These are phyloP conservation scores for Penaeus chinensis DNA, from an alignment of 1,140 invertebrate genomes.

Conservation along the genomic window DNA sequence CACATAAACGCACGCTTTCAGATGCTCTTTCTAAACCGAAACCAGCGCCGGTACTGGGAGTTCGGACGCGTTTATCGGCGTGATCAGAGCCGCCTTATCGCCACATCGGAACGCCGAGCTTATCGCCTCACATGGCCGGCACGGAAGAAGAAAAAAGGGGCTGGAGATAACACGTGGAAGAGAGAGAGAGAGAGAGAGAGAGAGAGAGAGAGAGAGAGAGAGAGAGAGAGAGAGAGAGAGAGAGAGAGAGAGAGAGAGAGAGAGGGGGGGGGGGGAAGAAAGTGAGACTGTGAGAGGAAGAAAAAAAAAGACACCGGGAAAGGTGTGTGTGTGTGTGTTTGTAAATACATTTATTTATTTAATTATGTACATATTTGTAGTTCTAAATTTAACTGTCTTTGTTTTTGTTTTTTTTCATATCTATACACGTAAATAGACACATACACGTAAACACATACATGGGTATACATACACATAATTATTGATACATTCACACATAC, in stretches of 20 bases:
- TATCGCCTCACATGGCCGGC: constrained; percentile 39
- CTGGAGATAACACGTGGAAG: constrained; percentile 19
- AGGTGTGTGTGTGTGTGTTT: background rate
- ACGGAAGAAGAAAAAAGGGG: constrained; percentile 45
- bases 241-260: background rate
- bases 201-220: constrained; percentile 6
- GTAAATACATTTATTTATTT: background rate
- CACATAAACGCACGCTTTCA: too few relatives aligned
- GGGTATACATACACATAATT: too few relatives aligned
- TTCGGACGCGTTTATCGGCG: constrained; percentile 35
- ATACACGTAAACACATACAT: too few relatives aligned
- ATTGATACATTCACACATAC: too few relatives aligned
- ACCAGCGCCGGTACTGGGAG: constrained; percentile 8
- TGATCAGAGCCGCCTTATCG: constrained; percentile 46
- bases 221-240: background rate
- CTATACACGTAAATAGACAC: too few relatives aligned
- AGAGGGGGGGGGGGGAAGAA: background rate
- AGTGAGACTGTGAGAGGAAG: constrained; percentile 4
- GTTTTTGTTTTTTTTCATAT: too few relatives aligned
- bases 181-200: constrained; percentile 30
- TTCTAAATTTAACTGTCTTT: too few relatives aligned
- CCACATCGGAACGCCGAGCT: constrained; percentile 49
- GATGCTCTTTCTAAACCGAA: background rate
- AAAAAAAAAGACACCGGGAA: background rate
- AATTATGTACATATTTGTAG: background rate